These are phyloP conservation scores for Bungarus multicinctus DNA, from an alignment of 2,113 vertebrate species.

Conservation along the genomic window DNA sequence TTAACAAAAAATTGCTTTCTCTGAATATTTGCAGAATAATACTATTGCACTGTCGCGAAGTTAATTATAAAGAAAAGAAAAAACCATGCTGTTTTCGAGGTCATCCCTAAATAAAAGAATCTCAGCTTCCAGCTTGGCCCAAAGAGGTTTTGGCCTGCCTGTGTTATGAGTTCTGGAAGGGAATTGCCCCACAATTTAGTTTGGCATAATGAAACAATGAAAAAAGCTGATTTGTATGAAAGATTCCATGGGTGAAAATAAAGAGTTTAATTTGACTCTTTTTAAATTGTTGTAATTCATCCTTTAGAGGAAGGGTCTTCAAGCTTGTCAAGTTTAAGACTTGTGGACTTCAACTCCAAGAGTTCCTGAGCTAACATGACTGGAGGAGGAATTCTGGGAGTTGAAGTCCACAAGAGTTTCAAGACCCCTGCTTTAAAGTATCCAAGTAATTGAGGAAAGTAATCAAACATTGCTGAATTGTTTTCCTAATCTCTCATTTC, in stretches of 20 bases:
- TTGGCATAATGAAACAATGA: neutral
- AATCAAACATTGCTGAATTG: neutral
- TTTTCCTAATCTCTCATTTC: neutral
- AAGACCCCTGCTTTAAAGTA: no score
- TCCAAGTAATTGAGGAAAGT: neutral
- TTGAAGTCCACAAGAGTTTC: no score
- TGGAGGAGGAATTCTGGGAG: no score
- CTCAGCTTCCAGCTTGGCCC: neutral
- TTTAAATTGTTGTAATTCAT: neutral
- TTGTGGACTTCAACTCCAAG: no score
- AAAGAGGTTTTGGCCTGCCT: neutral
- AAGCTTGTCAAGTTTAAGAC: no score
- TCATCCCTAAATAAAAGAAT: neutral
- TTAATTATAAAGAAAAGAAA: neutral
- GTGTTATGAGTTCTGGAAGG: neutral
- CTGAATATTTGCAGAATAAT: neutral
- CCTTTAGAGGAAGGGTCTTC: no score
- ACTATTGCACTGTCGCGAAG: neutral
- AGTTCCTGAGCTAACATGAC: no score
- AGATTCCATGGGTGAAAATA: neutral
- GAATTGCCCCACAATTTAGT: neutral
- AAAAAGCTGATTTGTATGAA: neutral
- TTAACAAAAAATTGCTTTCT: neutral
- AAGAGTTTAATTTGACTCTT: neutral
- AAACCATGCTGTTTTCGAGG: neutral